A percentile compares a stretch with the other conserved stretches of the same genome.
Evolutionary conservation across 2,797 vertebrate species (phyloP).

Genomic region (Pangasius krempfi): DNA sequence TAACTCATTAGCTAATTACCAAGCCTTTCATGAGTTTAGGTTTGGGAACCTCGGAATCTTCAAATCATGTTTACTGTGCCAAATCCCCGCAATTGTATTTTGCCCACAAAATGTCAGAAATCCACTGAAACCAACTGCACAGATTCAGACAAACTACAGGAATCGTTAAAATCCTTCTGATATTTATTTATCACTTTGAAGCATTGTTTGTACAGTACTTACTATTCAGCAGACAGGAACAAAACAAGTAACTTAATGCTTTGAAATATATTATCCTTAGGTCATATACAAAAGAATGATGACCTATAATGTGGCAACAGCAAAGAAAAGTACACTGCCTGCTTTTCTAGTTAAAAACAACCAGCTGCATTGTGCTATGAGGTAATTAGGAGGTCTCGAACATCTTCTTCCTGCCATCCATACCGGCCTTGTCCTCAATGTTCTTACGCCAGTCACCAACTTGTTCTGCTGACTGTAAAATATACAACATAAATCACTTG

Average conservation of each 20-base stretch:
- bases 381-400: constrained; percentile 76
- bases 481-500: not conserved
- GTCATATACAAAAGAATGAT: constrained; percentile 41
- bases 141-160: constrained; percentile 37
- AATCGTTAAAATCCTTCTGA: constrained; percentile 23
- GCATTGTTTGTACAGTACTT: constrained; percentile 35
- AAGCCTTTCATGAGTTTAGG: not conserved
- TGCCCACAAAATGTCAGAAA: not conserved
- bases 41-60: not conserved
- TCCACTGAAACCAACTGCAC: constrained; percentile 9
- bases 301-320: not conserved
- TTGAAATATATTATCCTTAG: constrained; percentile 28
- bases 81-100: not conserved
- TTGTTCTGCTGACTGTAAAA: constrained; percentile 76
- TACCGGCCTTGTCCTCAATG: constrained; percentile 93
- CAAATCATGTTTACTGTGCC: not conserved
- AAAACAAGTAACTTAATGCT: constrained; percentile 2
- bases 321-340: constrained; percentile 32
- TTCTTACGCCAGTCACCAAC: constrained; percentile 97
- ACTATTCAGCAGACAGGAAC: constrained; percentile 32
- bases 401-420: constrained; percentile 97
- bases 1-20: not conserved
- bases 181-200: constrained; percentile 43
- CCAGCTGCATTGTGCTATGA: constrained; percentile 18
- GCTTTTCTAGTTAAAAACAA: constrained; percentile 37